phyloP scores from a whole-genome alignment of 2,797 vertebrate genomes.

The Pseudochirops cupreus region DNA sequence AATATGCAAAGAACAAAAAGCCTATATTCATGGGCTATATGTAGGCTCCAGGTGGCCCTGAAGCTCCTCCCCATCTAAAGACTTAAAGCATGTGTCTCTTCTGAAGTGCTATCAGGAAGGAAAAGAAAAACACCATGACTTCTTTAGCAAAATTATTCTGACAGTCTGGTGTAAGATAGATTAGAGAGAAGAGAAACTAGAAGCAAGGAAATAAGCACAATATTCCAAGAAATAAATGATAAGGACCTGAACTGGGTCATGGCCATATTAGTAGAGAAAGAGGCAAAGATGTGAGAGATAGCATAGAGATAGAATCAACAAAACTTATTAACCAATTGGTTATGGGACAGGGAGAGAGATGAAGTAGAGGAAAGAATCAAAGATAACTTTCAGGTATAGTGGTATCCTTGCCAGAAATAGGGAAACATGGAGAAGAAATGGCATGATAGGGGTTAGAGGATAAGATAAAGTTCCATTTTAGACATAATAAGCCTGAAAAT shows the following conservation, averaged over 20 bases:
- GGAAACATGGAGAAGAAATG: background rate
- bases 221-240: background rate
- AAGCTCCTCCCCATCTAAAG: background rate
- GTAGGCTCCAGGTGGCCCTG: background rate
- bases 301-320: background rate
- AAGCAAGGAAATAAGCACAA: background rate
- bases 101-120: background rate
- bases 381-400: background rate
- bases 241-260: background rate
- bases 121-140: background rate
- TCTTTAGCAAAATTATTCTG: background rate
- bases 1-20: background rate
- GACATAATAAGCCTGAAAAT: background rate
- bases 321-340: background rate
- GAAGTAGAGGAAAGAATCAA: background rate
- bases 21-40: background rate
- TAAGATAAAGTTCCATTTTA: background rate
- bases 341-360: background rate
- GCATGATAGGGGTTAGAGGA: background rate
- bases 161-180: background rate
- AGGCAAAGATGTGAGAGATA: background rate
- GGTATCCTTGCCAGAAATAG: background rate
- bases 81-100: background rate
- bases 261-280: background rate
- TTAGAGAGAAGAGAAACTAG: background rate